Base-by-base conservation (phyloP, 2,888 invertebrate genomes). In the Eulithis testata region DNA sequence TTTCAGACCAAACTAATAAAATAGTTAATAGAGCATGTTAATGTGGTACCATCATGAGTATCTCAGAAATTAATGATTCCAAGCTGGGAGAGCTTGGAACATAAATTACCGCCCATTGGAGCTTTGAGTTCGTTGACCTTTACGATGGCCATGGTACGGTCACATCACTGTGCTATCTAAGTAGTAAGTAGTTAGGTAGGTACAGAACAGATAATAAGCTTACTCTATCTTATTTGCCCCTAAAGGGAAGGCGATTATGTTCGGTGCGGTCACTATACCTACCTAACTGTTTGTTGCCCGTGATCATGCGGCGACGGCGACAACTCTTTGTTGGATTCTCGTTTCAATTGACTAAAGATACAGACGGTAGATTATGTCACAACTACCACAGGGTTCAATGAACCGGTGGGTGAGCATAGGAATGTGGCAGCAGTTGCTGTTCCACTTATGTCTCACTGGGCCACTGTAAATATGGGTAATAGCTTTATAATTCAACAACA, bases 71-170 rank as follows among this genome's bases (percentile, higher is more conserved):
- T 78, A 79, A 79, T 77, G 76, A 77, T 71, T 75, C 74, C 71
- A 53, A 75, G 79, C 76, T 70, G 67, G 58, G 72, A 71, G 72
- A 71, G 72, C 71, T 43, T 43, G 40, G 43, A 67, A 74, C 73
- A 75, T 82, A 78, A 80, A 81, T 80, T 79, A 75, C 68, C 77
- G 75, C 74, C 75, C 73, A 79, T 77, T 75, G 73, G 70, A 78
- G 75, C 70, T 76, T 71, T 63, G 73, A 71, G 85, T 79, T 83
- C 81, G 68, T 71, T 68, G 83, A 80, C 81, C 83, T 75, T 61
- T 66, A 73, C 74, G 54, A 50, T 62, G 55, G 51, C 56, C 47
- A 55, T 56, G 47, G 51, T n/a, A 55, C 44, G 50, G 60, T 43
- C 36, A 27, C 40, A 44, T 51, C 49, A 47, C 47, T 8, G 49